Conservation (phyloP, 1,140 invertebrate genomes). For the Eurosta solidaginis region DNA sequence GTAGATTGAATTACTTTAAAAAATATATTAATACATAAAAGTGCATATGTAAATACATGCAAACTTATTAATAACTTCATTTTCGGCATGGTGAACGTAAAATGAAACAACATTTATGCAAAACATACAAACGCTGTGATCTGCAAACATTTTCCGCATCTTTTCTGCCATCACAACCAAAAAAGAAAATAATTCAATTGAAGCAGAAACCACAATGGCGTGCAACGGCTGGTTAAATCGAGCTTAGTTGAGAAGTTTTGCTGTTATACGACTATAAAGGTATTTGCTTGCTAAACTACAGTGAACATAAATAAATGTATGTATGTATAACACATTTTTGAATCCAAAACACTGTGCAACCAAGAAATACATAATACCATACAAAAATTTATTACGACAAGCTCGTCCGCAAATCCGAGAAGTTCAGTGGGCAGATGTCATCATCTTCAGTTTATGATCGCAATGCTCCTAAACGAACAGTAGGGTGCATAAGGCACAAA, state of each 20-base stretch:
- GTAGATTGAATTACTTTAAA: too few relatives aligned
- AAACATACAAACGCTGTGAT: neutral
- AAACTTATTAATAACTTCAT: too few relatives aligned
- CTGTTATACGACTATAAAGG: neutral
- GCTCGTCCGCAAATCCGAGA: too few relatives aligned
- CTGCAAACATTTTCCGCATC: neutral
- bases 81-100: too few relatives aligned
- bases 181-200: neutral
- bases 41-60: too few relatives aligned
- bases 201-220: constrained; percentile 2
- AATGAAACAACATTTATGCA: neutral
- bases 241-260: neutral
- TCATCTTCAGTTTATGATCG: too few relatives aligned
- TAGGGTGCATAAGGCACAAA: too few relatives aligned
- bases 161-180: neutral
- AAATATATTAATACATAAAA: too few relatives aligned
- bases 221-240: constrained; percentile 23
- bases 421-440: too few relatives aligned
- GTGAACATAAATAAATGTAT: neutral
- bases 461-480: too few relatives aligned
- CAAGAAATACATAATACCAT: neutral
- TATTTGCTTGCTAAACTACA: neutral
- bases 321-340: too few relatives aligned
- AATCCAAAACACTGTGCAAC: neutral
- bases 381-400: neutral